phyloP scores from a whole-genome alignment of 1,140 invertebrate genomes.

The Drosophila triauraria region DNA sequence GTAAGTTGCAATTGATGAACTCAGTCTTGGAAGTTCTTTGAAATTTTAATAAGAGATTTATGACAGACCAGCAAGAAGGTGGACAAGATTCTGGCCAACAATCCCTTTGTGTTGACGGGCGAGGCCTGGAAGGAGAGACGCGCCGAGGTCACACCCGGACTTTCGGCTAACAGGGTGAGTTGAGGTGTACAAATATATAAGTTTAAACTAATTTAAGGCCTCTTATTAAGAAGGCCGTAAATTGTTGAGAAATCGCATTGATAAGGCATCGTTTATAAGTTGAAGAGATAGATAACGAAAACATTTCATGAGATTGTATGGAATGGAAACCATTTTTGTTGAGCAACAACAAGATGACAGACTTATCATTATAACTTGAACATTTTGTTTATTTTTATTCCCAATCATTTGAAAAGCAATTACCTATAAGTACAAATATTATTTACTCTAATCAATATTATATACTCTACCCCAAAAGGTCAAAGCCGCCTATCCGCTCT shows the following conservation, averaged over 20 bases:
- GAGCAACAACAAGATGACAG: neutral
- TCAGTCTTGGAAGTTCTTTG: conserved; percentile 26
- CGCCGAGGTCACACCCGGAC: conserved; percentile 86
- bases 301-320: neutral
- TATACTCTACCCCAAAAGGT: conserved; percentile 36
- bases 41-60: neutral
- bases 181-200: neutral
- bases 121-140: conserved; percentile 87
- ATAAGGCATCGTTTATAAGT: neutral
- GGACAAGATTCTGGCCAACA: conserved; percentile 84
- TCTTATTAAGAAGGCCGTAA: neutral
- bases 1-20: conserved; percentile 25
- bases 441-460: neutral
- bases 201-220: neutral
- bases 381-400: neutral
- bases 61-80: conserved; percentile 63
- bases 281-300: neutral
- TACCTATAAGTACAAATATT: neutral
- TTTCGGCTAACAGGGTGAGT: conserved; percentile 85
- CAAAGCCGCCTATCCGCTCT: conserved; percentile 62
- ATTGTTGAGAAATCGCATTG: neutral
- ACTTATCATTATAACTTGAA: neutral
- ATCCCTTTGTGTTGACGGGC: conserved; percentile 85
- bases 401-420: neutral
- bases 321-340: neutral